Evolutionary conservation across 2,797 vertebrate species (phyloP).

Genomic region (Diplodus sargus): DNA sequence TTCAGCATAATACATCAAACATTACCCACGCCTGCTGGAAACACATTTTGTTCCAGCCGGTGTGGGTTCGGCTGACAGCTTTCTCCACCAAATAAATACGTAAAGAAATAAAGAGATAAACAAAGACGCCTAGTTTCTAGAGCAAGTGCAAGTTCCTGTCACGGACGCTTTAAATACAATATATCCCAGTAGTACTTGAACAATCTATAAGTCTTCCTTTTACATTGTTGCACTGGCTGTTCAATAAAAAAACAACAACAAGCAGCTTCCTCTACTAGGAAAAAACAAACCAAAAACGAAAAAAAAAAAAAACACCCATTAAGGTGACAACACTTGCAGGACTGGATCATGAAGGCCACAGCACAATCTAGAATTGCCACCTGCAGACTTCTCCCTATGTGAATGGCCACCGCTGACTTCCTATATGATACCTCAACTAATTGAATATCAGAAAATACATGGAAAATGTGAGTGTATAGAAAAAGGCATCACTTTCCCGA

Average conservation of each 20-base stretch:
- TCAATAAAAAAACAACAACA: neutral
- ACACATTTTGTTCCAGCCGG: neutral
- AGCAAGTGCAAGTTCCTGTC: neutral
- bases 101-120: conserved; percentile 12
- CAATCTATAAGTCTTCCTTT: neutral
- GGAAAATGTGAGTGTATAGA: neutral
- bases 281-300: no score
- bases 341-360: neutral
- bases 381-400: neutral
- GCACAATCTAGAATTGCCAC: neutral
- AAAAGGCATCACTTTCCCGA: neutral
- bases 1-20: conserved; percentile 1
- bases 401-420: neutral
- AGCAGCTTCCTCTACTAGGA: neutral
- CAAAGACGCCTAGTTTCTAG: neutral
- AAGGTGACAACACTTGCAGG: neutral
- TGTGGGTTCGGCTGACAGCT: conserved; percentile 17
- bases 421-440: neutral
- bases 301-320: neutral
- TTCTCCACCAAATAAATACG: neutral
- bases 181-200: neutral
- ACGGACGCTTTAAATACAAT: neutral
- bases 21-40: conserved; percentile 1
- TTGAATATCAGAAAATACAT: neutral
- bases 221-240: neutral